These are phyloP conservation scores for Proctacanthus coquilletti DNA, from an alignment of 1,140 invertebrate genomes.

Conservation along the genomic window DNA sequence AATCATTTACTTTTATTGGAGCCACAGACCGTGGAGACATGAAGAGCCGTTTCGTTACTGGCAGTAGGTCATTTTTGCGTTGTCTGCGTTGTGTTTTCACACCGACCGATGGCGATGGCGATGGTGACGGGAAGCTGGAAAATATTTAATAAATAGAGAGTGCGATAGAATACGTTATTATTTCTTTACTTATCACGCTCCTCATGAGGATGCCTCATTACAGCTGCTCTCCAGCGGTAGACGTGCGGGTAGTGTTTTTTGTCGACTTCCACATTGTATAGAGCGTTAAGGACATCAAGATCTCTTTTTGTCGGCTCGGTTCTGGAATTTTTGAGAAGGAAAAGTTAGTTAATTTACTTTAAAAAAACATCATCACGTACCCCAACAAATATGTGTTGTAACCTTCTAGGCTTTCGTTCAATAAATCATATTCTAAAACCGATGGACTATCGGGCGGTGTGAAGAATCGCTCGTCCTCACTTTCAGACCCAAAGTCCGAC, in stretches of 20 bases:
- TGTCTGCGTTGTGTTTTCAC: background rate
- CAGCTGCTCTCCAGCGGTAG: constrained; percentile 46
- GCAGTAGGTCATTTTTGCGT: background rate
- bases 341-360: background rate
- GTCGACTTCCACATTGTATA: constrained; percentile 34
- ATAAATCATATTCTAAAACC: background rate
- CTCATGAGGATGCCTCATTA: constrained; percentile 34
- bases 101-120: background rate
- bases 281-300: constrained; percentile 48
- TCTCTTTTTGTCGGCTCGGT: constrained; percentile 51
- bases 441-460: constrained; percentile 37
- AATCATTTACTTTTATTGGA: background rate
- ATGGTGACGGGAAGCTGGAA: constrained; percentile 3
- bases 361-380: background rate
- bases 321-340: constrained; percentile 29
- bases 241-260: constrained; percentile 44
- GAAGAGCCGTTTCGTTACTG: background rate
- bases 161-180: background rate
- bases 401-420: constrained; percentile 13
- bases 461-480: constrained; percentile 28
- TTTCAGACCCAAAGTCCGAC: constrained; percentile 10
- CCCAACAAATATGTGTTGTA: constrained; percentile 18
- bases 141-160: background rate
- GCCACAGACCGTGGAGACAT: background rate
- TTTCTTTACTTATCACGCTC: constrained; percentile 38